Evolutionary conservation across 2,113 vertebrate genomes (phyloP), one percentile per base, ranked within the genome.

Genomic region (Oncorhynchus gorbuscha): DNA sequence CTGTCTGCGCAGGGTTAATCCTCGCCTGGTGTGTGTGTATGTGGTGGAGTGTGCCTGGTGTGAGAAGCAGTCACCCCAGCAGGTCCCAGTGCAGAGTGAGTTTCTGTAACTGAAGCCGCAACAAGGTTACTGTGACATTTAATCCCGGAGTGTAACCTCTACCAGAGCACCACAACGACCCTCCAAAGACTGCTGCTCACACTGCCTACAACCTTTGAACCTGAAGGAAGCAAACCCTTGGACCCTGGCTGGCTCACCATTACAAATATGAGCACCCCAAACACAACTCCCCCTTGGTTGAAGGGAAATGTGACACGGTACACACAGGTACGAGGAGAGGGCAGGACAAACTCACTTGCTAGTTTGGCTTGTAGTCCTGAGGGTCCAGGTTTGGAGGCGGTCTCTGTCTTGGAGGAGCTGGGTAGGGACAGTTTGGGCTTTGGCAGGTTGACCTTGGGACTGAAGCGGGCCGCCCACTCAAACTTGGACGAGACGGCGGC

Each of bases 321-420:
- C n/a, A 64, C 20, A 45, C 61, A 67, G 24, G 22, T 67, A 67
- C 5, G 12, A 66, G 5, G 4, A 30, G 20, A 69, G 28, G 16
- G 14, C 28, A 3, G 30, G 18, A 62, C 22, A 26, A 3, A 98
- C 98, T 97, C 93, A 99, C 98, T 99, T 95, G 97, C 97, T 94
- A 99, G 93, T 94, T 99, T 99, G 92, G 98, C 98, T 92, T 99
- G 98, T 84, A 99, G 93, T 96, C 98, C 98, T 82, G 97, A 99
- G 86, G 98, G 98, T 93, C 98, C 98, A 94, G 98, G 97, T 95
- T 99, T 99, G 90, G 97, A 97, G 81, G 96, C 92, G 81, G 96
- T 92, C 91, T 99, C 98, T 13, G 97, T 95, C 89, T 99, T 99
- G 86, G 98, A 98, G 89, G 98, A 97, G 89, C 97, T 97, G 72